Conservation (phyloP, 2,113 vertebrate genomes). For the Platanista minor region DNA sequence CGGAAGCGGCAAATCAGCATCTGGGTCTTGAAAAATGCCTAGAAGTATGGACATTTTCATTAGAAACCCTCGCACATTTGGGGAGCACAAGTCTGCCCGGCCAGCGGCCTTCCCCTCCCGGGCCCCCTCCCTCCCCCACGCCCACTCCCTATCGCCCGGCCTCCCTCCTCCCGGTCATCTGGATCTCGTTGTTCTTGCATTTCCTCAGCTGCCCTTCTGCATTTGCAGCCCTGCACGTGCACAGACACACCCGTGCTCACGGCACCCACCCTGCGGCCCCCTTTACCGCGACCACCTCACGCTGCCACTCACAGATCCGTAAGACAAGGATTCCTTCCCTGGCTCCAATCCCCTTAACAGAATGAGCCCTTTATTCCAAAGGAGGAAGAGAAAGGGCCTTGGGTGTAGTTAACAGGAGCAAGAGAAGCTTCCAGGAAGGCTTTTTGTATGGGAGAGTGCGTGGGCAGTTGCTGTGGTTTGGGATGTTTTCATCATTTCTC, state of each 20-base stretch:
- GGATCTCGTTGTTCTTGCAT: constrained; percentile 51
- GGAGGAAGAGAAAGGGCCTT: not conserved
- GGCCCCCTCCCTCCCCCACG: not conserved
- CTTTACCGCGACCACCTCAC: not conserved
- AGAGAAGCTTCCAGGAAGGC: not conserved
- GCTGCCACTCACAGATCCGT: not conserved
- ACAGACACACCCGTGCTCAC: not conserved
- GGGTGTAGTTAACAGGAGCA: not conserved
- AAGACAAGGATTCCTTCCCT: not conserved
- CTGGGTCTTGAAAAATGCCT: constrained; percentile 62
- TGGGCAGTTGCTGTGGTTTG: constrained; percentile 12
- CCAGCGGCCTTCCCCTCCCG: not conserved
- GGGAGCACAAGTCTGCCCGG: not conserved
- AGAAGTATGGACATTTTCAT: constrained; percentile 50
- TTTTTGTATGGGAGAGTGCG: constrained; percentile 26
- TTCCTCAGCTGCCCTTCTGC: constrained; percentile 43
- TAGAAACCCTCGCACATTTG: constrained; percentile 13
- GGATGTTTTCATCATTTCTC: not conserved
- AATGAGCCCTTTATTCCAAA: constrained; percentile 40
- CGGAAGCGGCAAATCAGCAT: constrained; percentile 37
- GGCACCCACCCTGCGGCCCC: not conserved
- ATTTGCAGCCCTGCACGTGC: not conserved
- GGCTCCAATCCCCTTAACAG: not conserved
- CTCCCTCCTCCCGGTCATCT: constrained; percentile 54
- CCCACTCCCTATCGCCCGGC: not conserved